Evolutionary conservation across 2,888 invertebrate genomes (phyloP), one percentile per base, ranked within the genome.

Genomic region (Craniophora ligustri): DNA sequence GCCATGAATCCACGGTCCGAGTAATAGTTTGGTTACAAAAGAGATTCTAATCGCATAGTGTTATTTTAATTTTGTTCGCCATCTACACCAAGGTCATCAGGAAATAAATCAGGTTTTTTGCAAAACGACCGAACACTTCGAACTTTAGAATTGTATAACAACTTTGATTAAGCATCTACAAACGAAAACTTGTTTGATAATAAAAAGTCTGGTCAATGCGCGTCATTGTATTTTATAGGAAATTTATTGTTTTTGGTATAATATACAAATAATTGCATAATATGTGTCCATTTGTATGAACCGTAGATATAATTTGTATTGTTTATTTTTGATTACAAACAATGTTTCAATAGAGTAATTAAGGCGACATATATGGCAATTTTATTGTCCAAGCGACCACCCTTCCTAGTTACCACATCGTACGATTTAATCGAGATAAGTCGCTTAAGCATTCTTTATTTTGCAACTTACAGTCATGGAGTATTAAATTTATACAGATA

Each of bases 331-430:
- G 36, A 63, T 67, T 54, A 60, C 54, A 50, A 48, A 56, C 47
- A 54, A n/a, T 60, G 48, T 72, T 72, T 72, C 76, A 80, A 82
- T 82, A 81, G 73, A 70, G 75, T 75, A 81, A 79, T 82, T 79
- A 81, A 73, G 67, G 76, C 77, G 82, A 82, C 81, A 81, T 62
- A 81, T 62, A 77, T 83, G 80, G 79, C 86, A 86, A 86, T 89
- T 88, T 82, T 74, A 91, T 88, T 89, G 89, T 91, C 82, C 79
- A 78, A 79, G 72, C 61, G 49, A 65, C 61, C 78, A 82, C 85
- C 84, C 85, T 91, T 90, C 87, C 89, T 87, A 72, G 81, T 91
- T 91, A 86, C 90, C 75, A 86, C 88, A 91, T 84, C 72, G 71
- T 71, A 70, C 80, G 85, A 89, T 86, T 85, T 86, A 86, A 89